These are phyloP conservation scores for Nesogale talazaci DNA, from an alignment of 2,113 vertebrate species.

Conservation along the genomic window DNA sequence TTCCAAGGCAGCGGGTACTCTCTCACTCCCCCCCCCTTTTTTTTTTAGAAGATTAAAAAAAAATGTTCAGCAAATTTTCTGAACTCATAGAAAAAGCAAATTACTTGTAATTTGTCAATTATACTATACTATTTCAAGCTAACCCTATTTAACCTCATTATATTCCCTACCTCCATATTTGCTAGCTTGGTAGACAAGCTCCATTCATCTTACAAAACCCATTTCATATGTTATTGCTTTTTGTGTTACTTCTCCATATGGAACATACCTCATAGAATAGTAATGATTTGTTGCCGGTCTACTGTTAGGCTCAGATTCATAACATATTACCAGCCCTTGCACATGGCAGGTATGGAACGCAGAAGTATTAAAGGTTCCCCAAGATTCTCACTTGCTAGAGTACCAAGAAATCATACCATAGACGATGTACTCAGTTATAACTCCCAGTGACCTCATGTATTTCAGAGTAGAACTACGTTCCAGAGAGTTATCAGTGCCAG, in stretches of 20 bases:
- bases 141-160: neutral
- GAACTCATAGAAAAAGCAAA: slow-evolving; percentile 35
- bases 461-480: neutral
- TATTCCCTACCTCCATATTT: neutral
- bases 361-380: slow-evolving; percentile 17
- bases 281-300: neutral
- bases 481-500: neutral
- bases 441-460: neutral
- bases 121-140: neutral
- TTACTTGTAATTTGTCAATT: slow-evolving; percentile 21
- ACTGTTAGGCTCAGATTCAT: neutral
- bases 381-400: neutral
- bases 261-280: neutral
- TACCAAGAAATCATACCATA: neutral
- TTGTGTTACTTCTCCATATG: slow-evolving; percentile 17
- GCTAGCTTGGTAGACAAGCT: neutral
- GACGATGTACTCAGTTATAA: neutral
- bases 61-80: slow-evolving; percentile 14
- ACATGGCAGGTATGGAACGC: neutral
- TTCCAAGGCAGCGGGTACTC: neutral
- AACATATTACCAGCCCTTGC: neutral
- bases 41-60: slow-evolving; percentile 17
- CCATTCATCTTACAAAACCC: neutral
- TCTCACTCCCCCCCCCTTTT: neutral
- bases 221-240: neutral